A percentile compares a stretch with the other conserved stretches of the same genome.
These are phyloP conservation scores for Cairina moschata DNA, from an alignment of 2,113 vertebrate genomes.

Conservation along the genomic window DNA sequence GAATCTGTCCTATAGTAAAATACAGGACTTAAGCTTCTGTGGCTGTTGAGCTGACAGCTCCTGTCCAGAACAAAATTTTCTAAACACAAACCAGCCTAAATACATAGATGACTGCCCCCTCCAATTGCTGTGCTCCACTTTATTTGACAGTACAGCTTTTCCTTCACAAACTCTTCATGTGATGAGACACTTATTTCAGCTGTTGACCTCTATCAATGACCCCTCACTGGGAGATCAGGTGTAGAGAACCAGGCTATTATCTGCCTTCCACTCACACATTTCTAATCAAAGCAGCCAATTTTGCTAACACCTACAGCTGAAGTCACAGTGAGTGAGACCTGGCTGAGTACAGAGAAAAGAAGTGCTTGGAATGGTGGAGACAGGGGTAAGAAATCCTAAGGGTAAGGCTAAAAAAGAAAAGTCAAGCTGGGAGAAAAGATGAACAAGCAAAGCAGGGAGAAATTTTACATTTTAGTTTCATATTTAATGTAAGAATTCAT, in stretches of 20 bases:
- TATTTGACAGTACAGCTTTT: constrained; percentile 44
- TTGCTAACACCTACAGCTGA: constrained; percentile 11
- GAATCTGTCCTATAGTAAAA: not conserved
- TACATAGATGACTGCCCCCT: not conserved
- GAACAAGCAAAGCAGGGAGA: not conserved
- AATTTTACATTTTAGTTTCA: not conserved
- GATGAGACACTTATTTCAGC: constrained; percentile 67
- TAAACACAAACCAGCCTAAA: constrained; percentile 3
- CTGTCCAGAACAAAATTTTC: not conserved
- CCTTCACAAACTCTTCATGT: constrained; percentile 36
- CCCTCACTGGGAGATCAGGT: constrained; percentile 68
- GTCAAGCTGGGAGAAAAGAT: constrained; percentile 24
- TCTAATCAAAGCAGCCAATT: constrained; percentile 73
- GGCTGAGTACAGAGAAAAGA: constrained; percentile 37
- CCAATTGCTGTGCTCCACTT: constrained; percentile 38
- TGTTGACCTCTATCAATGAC: constrained; percentile 71
- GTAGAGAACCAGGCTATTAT: constrained; percentile 69
- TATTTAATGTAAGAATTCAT: not conserved
- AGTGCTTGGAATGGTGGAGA: not conserved
- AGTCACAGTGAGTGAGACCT: constrained; percentile 20
- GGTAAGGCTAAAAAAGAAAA: constrained; percentile 11
- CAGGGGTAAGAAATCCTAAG: not conserved
- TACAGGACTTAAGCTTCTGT: not conserved
- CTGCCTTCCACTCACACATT: constrained; percentile 54
- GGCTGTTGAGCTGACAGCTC: not conserved